A percentile compares a stretch with the other conserved stretches of the same genome.
These are phyloP conservation scores for Elaphurus davidianus DNA, from an alignment of 2,113 vertebrate genomes.

Conservation along the genomic window DNA sequence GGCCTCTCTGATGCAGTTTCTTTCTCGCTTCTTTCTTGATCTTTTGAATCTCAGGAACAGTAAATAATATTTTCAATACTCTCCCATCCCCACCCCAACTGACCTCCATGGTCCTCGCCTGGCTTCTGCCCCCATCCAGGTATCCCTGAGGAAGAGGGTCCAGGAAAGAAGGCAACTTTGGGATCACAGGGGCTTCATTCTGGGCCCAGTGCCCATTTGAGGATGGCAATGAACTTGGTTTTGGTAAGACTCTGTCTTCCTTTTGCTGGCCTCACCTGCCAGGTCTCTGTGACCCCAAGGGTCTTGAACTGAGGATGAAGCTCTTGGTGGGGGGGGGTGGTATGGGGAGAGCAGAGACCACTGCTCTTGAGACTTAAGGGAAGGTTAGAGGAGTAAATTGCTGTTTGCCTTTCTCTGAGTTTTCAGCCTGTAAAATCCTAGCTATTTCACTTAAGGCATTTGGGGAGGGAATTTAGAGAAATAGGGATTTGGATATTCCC, in stretches of 20 bases:
- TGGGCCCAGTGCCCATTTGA: neutral
- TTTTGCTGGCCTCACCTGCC: neutral
- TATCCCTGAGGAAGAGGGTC: neutral
- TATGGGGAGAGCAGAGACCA: neutral
- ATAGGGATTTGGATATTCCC: conserved; percentile 12
- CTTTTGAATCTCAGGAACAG: neutral
- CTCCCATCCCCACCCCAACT: neutral
- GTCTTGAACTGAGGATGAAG: neutral
- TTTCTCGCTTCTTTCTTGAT: neutral
- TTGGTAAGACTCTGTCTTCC: conserved; percentile 27
- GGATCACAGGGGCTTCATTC: neutral
- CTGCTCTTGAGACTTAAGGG: neutral
- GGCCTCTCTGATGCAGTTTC: neutral
- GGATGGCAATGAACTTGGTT: conserved; percentile 50
- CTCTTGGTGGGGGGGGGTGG: neutral
- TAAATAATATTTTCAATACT: neutral
- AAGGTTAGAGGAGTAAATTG: conserved; percentile 1
- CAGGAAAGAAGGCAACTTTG: neutral
- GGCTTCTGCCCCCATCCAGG: neutral
- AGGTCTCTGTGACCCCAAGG: neutral
- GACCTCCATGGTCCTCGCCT: neutral
- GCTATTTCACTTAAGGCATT: neutral
- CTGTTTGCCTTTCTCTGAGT: conserved; percentile 4
- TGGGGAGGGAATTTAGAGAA: neutral
- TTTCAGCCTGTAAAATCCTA: conserved; percentile 15